phyloP scores from a whole-genome alignment of 1,140 invertebrate species.

The Amphibalanus amphitrite region DNA sequence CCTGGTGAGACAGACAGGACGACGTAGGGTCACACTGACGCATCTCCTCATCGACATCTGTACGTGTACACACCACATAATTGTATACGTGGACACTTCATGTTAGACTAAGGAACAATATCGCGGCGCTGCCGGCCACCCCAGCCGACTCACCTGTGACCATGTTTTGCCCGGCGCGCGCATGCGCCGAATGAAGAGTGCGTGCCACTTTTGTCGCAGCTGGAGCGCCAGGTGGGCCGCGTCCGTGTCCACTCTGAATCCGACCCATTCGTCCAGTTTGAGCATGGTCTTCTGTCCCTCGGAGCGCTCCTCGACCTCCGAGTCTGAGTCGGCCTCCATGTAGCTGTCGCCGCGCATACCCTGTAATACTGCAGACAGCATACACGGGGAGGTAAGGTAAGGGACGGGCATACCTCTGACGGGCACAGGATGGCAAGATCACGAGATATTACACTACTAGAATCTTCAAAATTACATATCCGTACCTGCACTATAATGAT shows the following conservation, averaged over 20 bases:
- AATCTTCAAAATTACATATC: too few relatives aligned
- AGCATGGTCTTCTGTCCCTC: constrained; percentile 40
- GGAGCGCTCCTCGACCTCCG: not conserved
- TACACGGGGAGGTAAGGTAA: constrained; percentile 36
- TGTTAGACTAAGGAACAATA: too few relatives aligned
- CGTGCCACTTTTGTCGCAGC: constrained; percentile 58
- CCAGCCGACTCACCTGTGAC: constrained; percentile 30
- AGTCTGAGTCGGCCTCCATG: not conserved
- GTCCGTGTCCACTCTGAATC: constrained; percentile 48
- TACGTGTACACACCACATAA: too few relatives aligned
- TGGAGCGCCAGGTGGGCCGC: constrained; percentile 46
- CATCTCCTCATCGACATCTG: too few relatives aligned
- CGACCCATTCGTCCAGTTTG: constrained; percentile 60
- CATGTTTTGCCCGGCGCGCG: constrained; percentile 44
- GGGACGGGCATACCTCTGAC: too few relatives aligned
- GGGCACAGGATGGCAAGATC: too few relatives aligned
- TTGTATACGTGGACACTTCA: too few relatives aligned
- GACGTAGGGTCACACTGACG: too few relatives aligned
- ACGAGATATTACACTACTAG: too few relatives aligned
- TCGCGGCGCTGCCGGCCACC: too few relatives aligned
- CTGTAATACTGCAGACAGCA: constrained; percentile 17
- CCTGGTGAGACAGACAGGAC: too few relatives aligned
- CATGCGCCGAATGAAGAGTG: constrained; percentile 52
- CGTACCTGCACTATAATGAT: too few relatives aligned
- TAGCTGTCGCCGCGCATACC: not conserved